Base-by-base conservation (phyloP, 2,888 invertebrate species). In the Diarsia mendica region DNA sequence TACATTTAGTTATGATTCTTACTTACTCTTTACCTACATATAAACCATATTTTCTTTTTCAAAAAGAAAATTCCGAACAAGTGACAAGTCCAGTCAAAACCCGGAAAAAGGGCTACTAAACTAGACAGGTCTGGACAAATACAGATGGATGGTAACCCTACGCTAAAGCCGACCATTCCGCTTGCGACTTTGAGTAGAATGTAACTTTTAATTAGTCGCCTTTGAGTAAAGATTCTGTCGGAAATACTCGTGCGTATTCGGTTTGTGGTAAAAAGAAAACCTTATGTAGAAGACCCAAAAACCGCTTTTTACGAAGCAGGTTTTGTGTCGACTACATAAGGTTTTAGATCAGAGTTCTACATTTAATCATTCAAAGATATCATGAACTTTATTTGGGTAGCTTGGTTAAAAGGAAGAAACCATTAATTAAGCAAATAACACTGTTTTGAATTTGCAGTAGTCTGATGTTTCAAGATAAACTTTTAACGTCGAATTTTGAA, bases 191-290 rank as follows among this genome's bases (percentile, higher is more conserved):
- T 11, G 20, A 65, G 46, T 53, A 58, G 9, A 55, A 61, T 73
- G 73, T 66, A 72, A 81, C 75, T 82, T 85, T 82, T 79, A 82
- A 79, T 84, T 83, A 83, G 67, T 49, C 46, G 2, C 44, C 39
- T 70, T 61, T 72, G 55, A 58, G 39, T 63, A 44, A 65, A 71
- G 64, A 61, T 67, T 83, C 49, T 53, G 28, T 23, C 53, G 6
- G 20, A 51, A 67, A 68, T 68, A 70, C 13, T 48, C 39, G 28
- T 15, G 28, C 18, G 44, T 55, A 65, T 69, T 70, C 44, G 28
- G 51, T 61, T 72, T 55, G 60, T 18, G 64, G 82, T 53, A 8
- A 64, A 67, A 67, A 67, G 18, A 66, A 33, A 67, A 13, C 39
- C 39, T 39, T 39, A 39, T 39, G 39, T 39, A 39, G 39, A 8